A percentile compares a stretch with the other conserved stretches of the same genome.
These are phyloP conservation scores for Silurus lanzhouensis DNA, from an alignment of 2,797 vertebrate genomes.

Conservation along the genomic window DNA sequence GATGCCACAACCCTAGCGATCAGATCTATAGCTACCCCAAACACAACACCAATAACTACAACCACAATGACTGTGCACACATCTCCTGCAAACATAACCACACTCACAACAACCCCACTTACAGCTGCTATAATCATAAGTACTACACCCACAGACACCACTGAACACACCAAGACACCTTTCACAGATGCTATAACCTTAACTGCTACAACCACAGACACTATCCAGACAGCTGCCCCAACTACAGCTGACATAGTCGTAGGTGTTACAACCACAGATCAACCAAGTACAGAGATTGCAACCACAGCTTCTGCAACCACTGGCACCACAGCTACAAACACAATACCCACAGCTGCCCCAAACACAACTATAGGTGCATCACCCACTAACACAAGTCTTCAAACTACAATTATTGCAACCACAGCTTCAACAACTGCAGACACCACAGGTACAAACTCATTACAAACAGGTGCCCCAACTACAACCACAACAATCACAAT, in stretches of 20 bases:
- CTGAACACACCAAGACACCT: background rate
- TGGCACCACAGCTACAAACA: too few relatives aligned
- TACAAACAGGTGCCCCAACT: background rate
- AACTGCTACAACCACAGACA: background rate
- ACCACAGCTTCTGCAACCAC: background rate
- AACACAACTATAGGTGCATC: background rate
- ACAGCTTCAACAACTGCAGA: background rate
- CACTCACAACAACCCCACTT: background rate
- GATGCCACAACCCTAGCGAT: background rate
- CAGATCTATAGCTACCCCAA: background rate
- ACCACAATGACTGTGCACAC: background rate
- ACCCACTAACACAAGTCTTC: background rate
- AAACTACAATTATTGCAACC: background rate
- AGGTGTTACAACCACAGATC: background rate
- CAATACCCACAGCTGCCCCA: too few relatives aligned
- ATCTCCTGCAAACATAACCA: background rate
- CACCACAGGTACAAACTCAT: background rate
- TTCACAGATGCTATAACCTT: background rate
- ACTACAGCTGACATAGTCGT: background rate
- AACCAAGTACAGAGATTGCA: too few relatives aligned
- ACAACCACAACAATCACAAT: background rate
- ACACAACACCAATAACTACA: background rate
- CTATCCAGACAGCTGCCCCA: background rate
- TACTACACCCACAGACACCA: too few relatives aligned
- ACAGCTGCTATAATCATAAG: background rate